Conservation (phyloP, 1,140 invertebrate species). For the Diachasma alloeum region DNA sequence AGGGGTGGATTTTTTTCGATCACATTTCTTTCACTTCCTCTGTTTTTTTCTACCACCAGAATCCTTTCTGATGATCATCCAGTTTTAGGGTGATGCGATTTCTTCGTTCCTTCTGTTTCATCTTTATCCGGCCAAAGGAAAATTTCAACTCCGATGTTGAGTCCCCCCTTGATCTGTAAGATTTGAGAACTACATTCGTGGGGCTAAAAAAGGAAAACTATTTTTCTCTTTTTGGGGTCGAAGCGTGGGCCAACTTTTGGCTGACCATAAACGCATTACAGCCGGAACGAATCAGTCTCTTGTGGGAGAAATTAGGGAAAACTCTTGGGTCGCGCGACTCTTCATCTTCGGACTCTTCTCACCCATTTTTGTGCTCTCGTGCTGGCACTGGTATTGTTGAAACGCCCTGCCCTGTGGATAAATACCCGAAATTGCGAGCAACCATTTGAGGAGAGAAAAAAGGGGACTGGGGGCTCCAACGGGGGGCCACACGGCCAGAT, state of each 20-base stretch:
- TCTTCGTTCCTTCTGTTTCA: neutral
- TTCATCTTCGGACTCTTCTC: slow-evolving; percentile 17
- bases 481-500: slow-evolving; percentile 33
- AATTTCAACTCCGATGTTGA: neutral
- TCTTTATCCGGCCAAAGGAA: neutral
- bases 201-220: neutral
- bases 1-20: slow-evolving; percentile 19
- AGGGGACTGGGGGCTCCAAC: neutral
- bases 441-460: slow-evolving; percentile 18
- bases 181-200: neutral
- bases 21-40: slow-evolving; percentile 15
- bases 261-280: slow-evolving; percentile 56
- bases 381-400: slow-evolving; percentile 10
- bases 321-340: slow-evolving; percentile 43
- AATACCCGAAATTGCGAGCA: slow-evolving; percentile 44
- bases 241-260: slow-evolving; percentile 16
- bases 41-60: slow-evolving; percentile 17
- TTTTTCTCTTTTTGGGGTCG: slow-evolving; percentile 1
- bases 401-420: slow-evolving; percentile 34
- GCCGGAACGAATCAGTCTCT: slow-evolving; percentile 53
- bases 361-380: slow-evolving; percentile 14
- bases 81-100: slow-evolving; percentile 14
- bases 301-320: slow-evolving; percentile 51
- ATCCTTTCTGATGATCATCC: slow-evolving; percentile 10
- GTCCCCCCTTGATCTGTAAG: neutral